Conservation (phyloP, 1,140 invertebrate species). For the silkworm (Bombyx mori) region DNA sequence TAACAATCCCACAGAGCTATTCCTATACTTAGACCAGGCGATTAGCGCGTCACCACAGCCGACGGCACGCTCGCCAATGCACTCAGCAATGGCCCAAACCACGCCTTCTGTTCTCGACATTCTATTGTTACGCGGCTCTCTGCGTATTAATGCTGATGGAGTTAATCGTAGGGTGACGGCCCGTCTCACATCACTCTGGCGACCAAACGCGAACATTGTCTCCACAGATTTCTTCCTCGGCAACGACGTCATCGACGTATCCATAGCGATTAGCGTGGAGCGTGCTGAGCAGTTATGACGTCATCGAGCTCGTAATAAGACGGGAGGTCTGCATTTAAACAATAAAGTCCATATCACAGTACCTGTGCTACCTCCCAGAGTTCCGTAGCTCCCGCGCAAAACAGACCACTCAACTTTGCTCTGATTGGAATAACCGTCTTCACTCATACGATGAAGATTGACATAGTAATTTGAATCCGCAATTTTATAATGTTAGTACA, state of each 20-base stretch:
- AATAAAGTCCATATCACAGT: constrained; percentile 7
- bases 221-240: constrained; percentile 85
- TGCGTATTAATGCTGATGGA: constrained; percentile 78
- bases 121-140: constrained; percentile 74
- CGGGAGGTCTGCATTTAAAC: constrained; percentile 38
- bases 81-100: constrained; percentile 86
- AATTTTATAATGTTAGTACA: too few species aligned
- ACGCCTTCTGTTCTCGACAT: constrained; percentile 81
- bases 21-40: constrained; percentile 73
- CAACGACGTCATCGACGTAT: constrained; percentile 80
- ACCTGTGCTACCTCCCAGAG: constrained; percentile 15
- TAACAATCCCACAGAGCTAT: constrained; percentile 63
- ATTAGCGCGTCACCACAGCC: constrained; percentile 44
- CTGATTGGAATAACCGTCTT: constrained; percentile 10
- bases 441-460: constrained; percentile 21
- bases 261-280: constrained; percentile 74
- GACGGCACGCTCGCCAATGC: constrained; percentile 71
- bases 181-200: constrained; percentile 76
- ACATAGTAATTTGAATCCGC: too few species aligned
- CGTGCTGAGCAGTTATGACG: constrained; percentile 54
- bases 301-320: constrained; percentile 23
- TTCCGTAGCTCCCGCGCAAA: constrained; percentile 38
- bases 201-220: constrained; percentile 79
- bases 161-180: constrained; percentile 79
- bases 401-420: constrained; percentile 21